These are phyloP conservation scores for Leucosticte australis DNA, from an alignment of 2,113 vertebrate genomes.

Conservation along the genomic window DNA sequence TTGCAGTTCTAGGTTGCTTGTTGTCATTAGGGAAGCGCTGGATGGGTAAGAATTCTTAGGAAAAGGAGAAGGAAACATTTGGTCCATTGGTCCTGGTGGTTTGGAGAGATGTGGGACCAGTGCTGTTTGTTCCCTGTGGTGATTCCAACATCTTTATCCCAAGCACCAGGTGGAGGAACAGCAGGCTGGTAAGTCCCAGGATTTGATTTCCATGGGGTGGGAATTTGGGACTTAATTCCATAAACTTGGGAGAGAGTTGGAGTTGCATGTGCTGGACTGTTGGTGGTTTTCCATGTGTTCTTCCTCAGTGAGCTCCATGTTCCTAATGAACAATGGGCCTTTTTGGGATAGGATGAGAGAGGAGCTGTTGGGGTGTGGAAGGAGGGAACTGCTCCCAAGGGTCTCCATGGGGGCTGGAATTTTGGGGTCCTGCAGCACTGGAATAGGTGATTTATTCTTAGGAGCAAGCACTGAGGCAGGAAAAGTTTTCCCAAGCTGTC, in stretches of 20 bases:
- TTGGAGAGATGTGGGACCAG: neutral
- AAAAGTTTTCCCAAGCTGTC: constrained; percentile 36
- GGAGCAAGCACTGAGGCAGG: constrained; percentile 27
- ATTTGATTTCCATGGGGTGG: neutral
- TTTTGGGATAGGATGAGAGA: neutral
- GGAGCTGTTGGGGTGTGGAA: rapidly evolving
- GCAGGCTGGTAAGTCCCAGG: neutral
- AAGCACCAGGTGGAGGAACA: neutral
- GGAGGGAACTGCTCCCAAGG: neutral
- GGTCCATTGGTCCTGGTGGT: rapidly evolving
- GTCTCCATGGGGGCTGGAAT: neutral
- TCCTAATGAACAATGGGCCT: neutral
- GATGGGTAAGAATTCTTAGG: neutral
- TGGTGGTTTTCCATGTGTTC: neutral
- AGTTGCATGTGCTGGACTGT: neutral
- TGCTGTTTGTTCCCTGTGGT: neutral
- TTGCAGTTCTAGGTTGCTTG: neutral
- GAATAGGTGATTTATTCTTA: constrained; percentile 56
- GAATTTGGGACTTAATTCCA: neutral
- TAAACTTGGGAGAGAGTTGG: neutral
- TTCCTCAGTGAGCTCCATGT: neutral
- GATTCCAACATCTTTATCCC: neutral
- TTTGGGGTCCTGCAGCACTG: constrained; percentile 15
- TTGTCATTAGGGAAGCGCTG: neutral
- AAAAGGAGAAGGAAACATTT: neutral